Conservation (phyloP, 1,140 invertebrate species). For the Apis cerana region DNA sequence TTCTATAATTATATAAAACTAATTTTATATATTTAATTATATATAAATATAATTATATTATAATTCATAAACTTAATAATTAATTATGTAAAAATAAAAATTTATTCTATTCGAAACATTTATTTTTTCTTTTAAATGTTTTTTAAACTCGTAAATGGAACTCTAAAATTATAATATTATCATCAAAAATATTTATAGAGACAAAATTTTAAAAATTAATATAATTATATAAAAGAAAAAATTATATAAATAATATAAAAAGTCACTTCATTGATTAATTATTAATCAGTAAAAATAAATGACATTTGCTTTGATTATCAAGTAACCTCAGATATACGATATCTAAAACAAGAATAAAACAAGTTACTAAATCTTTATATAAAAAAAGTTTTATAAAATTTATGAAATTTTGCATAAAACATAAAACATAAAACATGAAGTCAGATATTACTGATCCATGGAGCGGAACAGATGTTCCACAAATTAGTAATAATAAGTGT, state of each 20-base stretch:
- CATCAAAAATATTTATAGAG: background rate
- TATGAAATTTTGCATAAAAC: background rate
- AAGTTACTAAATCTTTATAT: background rate
- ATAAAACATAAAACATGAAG: slow-evolving; percentile 68
- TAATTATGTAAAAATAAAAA: background rate
- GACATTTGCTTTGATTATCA: background rate
- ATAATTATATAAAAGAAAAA: background rate
- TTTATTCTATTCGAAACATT: background rate
- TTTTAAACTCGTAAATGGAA: background rate
- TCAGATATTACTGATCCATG: slow-evolving; percentile 70
- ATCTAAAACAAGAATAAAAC: background rate
- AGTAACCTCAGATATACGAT: background rate
- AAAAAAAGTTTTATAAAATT: background rate
- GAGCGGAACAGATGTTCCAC: slow-evolving; percentile 32
- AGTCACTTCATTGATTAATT: background rate
- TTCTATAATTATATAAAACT: background rate
- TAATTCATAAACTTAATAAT: background rate
- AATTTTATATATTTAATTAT: background rate
- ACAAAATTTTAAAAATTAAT: background rate
- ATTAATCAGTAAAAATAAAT: background rate
- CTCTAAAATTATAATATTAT: background rate
- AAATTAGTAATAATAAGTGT: slow-evolving; percentile 12
- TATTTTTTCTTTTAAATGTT: background rate
- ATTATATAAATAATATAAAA: background rate
- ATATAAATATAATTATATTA: background rate